phyloP scores from a whole-genome alignment of 2,113 vertebrate genomes.

The Erinaceus europaeus region DNA sequence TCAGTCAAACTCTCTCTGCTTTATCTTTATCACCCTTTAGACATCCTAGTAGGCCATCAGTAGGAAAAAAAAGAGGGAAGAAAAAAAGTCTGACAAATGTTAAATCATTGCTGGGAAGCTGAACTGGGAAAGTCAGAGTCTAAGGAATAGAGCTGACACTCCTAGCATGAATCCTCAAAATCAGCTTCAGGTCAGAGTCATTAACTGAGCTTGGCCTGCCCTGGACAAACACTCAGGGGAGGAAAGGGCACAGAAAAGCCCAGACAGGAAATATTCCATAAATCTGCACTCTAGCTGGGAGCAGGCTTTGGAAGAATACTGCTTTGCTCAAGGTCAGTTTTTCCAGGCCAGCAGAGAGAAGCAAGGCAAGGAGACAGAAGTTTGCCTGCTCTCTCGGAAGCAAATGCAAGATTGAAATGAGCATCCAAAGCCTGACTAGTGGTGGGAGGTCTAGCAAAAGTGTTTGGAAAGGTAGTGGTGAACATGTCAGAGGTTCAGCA shows the following conservation, averaged over 20 bases:
- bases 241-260: not conserved
- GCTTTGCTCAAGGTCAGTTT: not conserved
- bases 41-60: not conserved
- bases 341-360: not conserved
- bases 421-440: not conserved
- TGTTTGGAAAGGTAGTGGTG: not conserved
- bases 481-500: not conserved
- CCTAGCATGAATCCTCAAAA: not conserved
- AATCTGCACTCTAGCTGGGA: not conserved
- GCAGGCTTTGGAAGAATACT: not conserved
- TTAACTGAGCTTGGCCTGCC: not conserved
- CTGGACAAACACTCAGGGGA: not conserved
- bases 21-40: not conserved
- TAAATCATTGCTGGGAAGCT: slow-evolving; percentile 26
- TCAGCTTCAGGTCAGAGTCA: not conserved
- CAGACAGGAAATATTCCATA: not conserved
- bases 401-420: not conserved
- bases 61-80: not conserved
- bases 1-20: not conserved
- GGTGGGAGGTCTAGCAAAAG: not conserved
- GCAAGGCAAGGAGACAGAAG: not conserved
- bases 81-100: not conserved
- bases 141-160: not conserved
- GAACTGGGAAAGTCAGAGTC: not conserved
- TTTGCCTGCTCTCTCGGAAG: too few relatives aligned